Evolutionary conservation across 2,113 vertebrate species (phyloP), one percentile per base, ranked within the genome.

Genomic region (Cricetomys ansorgei): DNA sequence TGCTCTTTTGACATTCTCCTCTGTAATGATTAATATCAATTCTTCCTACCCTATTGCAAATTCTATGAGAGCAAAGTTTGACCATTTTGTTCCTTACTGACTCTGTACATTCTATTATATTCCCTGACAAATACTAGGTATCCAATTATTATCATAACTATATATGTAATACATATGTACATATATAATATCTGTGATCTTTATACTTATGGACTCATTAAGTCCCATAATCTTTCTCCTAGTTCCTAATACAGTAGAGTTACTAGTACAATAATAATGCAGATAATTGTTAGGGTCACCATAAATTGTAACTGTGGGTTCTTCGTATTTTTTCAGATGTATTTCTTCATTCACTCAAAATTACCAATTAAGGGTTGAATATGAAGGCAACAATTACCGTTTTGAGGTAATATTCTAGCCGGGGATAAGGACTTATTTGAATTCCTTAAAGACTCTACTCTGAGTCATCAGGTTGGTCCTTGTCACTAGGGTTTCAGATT

Each of bases 401-500:
- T 96, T 92, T 81, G 23, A 15, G 90, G 3, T 34, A 64, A 77
- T 84, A 45, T 64, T 62, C 25, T 62, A 77, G 9, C 25, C n/a
- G 83, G 12, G 45, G 3, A 17, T 81, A 19, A 45, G 83, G 55
- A 62, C 62, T 94, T 31, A 93, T 91, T 92, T 93, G 50, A 94
- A 88, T 92, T 88, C 15, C 37, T 64, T 92, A 84, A 93, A 94
- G 69, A 94, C 67, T n/a, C 43, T 88, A 27, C 19, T 87, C 40
- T 37, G 79, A 7, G 75, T 89, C 37, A 87, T 87, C 3, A 87
- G 17, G 40, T 12, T 93, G 70, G 3, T 77, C 65, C 5, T 89
- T 92, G 29, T 96, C 76, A 57, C 50, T 87, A 50, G 79, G 27
- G 73, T 17, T 89, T 27, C 55, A n/a, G 72, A 76, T 85, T 96